A percentile compares a stretch with the other conserved stretches of the same genome.
These are phyloP conservation scores for Lepidurus packardi DNA, from an alignment of 1,140 invertebrate genomes.

Conservation along the genomic window DNA sequence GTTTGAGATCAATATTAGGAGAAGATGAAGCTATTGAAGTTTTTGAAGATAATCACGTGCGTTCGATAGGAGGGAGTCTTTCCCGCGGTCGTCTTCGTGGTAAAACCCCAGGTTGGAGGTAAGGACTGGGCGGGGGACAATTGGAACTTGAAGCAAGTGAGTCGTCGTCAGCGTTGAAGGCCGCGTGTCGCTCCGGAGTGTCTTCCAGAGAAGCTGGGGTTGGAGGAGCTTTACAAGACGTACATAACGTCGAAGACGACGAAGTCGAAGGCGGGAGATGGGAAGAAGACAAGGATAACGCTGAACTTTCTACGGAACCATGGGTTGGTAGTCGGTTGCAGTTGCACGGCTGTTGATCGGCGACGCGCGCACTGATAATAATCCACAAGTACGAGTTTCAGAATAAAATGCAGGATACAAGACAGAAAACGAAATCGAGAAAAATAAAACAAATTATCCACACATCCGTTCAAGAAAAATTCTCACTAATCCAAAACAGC, in stretches of 20 bases:
- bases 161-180: background rate
- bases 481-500: no score
- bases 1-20: background rate
- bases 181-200: background rate
- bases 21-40: background rate
- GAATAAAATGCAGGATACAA: slow-evolving; percentile 10
- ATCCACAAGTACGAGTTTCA: slow-evolving; percentile 16
- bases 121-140: slow-evolving; percentile 12
- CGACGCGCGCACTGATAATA: slow-evolving; percentile 20
- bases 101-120: background rate
- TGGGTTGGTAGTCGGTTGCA: slow-evolving; percentile 13
- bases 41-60: slow-evolving; percentile 1
- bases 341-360: slow-evolving; percentile 6
- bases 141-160: slow-evolving; percentile 1
- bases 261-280: slow-evolving; percentile 11
- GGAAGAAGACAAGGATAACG: slow-evolving; percentile 15
- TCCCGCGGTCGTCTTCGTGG: background rate
- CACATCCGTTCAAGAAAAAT: no score
- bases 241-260: background rate
- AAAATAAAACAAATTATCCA: background rate
- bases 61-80: slow-evolving; percentile 11
- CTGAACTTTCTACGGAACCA: background rate
- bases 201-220: slow-evolving; percentile 20
- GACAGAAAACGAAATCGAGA: background rate
- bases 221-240: slow-evolving; percentile 14